Evolutionary conservation across 2,888 invertebrate species (phyloP).

Genomic region (Baccha elongata): DNA sequence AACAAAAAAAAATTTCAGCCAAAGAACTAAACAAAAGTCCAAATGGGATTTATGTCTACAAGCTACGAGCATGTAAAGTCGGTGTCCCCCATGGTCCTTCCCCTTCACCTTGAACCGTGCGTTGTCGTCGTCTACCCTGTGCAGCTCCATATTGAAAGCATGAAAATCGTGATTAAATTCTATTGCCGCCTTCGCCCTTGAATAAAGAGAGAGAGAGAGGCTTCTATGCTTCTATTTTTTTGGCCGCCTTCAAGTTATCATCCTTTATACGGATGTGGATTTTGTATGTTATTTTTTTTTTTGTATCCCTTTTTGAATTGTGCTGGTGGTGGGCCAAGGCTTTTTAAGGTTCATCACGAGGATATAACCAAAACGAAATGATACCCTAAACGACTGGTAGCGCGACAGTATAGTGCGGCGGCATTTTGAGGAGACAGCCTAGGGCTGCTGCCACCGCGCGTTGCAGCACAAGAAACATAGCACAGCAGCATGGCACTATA

Average conservation of each 20-base stretch:
- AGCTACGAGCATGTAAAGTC: constrained; percentile 67
- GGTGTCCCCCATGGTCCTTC: constrained; percentile 46
- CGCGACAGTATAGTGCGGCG: constrained; percentile 28
- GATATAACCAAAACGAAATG: constrained; percentile 68
- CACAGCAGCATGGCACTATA: constrained; percentile 56
- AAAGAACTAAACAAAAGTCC: constrained; percentile 66
- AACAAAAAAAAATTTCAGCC: constrained; percentile 45
- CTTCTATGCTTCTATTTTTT: background rate
- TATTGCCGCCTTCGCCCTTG: constrained; percentile 67
- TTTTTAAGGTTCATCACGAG: constrained; percentile 72
- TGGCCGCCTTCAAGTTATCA: constrained; percentile 63
- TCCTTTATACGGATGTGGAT: constrained; percentile 65
- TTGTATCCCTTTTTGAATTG: constrained; percentile 28
- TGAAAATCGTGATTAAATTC: constrained; percentile 73
- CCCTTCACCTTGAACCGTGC: constrained; percentile 5
- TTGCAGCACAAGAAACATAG: constrained; percentile 50
- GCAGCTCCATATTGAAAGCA: constrained; percentile 39
- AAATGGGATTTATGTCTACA: constrained; percentile 74
- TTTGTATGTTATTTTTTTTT: constrained; percentile 26
- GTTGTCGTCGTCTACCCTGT: constrained; percentile 1
- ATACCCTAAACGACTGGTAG: constrained; percentile 50
- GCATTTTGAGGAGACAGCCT: constrained; percentile 57
- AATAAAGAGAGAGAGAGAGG: constrained; percentile 41
- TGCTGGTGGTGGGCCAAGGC: constrained; percentile 50
- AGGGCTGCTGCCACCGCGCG: constrained; percentile 59